Evolutionary conservation across 2,888 invertebrate genomes (phyloP).

Genomic region (Heteromurus nitidus): DNA sequence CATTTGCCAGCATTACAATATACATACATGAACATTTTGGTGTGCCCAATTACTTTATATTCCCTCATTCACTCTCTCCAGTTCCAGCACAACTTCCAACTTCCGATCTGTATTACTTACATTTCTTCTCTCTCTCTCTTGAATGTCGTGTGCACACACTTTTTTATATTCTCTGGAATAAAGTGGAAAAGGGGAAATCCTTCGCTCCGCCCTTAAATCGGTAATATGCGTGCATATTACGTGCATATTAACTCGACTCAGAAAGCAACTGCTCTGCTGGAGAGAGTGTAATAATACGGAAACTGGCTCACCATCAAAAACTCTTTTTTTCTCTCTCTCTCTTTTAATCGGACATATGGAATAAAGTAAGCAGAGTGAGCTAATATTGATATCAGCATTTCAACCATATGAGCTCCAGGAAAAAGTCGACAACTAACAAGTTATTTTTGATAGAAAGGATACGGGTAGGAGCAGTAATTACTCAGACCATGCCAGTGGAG

Average conservation of each 20-base stretch:
- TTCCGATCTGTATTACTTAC: conserved; percentile 36
- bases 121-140: conserved; percentile 14
- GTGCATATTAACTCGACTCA: conserved; percentile 15
- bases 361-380: no score
- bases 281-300: background rate
- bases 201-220: conserved; percentile 68
- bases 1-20: no score
- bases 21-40: no score
- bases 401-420: no score
- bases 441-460: no score
- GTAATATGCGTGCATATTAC: conserved; percentile 66
- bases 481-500: background rate
- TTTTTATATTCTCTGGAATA: conserved; percentile 28
- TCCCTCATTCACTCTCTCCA: no score
- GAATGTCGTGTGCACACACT: background rate
- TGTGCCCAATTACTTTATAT: no score
- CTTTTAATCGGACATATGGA: conserved; percentile 36
- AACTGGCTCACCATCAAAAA: no score
- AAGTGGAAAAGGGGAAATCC: conserved; percentile 63
- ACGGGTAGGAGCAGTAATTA: background rate
- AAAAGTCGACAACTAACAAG: background rate
- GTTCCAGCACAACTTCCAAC: no score
- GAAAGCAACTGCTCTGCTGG: conserved; percentile 16
- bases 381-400: conserved; percentile 42
- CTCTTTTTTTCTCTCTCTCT: conserved; percentile 10